Percentiles rank a stretch among this genome's conserved stretches.
Conservation (phyloP, 1,140 invertebrate species). For the Choristoneura fumiferana region DNA sequence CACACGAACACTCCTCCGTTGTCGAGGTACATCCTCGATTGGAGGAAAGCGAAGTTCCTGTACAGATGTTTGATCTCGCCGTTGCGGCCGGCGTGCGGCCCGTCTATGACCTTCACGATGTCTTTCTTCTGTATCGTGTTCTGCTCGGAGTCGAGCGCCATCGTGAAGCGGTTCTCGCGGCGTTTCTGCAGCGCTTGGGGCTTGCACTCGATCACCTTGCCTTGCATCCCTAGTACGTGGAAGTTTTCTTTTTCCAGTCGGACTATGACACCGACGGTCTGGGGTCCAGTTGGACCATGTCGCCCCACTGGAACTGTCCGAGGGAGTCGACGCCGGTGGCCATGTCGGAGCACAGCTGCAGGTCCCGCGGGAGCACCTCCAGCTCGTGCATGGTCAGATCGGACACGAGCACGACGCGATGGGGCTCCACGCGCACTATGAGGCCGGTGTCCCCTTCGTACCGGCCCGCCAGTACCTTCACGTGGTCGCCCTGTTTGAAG, state of each 20-base stretch:
- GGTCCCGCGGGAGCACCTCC: conserved; percentile 91
- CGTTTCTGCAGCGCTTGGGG: conserved; percentile 95
- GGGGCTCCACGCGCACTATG: conserved; percentile 96
- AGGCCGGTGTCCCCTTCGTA: conserved; percentile 98
- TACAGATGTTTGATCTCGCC: conserved; percentile 98
- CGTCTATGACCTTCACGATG: conserved; percentile 98
- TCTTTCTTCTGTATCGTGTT: conserved; percentile 96
- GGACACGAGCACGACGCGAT: conserved; percentile 94
- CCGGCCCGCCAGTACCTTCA: conserved; percentile 95
- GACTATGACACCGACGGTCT: conserved; percentile 98
- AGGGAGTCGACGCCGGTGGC: conserved; percentile 98
- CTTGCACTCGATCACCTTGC: conserved; percentile 94
- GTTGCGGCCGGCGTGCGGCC: conserved; percentile 93
- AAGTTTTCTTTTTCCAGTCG: conserved; percentile 97
- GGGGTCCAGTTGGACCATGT: conserved; percentile 95
- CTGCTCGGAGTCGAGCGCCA: conserved; percentile 95
- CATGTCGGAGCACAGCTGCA: conserved; percentile 97
- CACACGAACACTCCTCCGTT: conserved; percentile 99
- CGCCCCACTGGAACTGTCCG: conserved; percentile 99
- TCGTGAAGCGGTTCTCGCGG: conserved; percentile 91
- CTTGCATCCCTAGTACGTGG: conserved; percentile 93
- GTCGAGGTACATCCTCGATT: conserved; percentile 94
- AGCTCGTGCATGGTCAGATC: conserved; percentile 98
- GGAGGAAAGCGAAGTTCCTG: conserved; percentile 95
- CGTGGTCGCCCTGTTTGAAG: conserved; percentile 98